Conservation (phyloP, 2,888 invertebrate species). For the Apodemia hepburni region DNA sequence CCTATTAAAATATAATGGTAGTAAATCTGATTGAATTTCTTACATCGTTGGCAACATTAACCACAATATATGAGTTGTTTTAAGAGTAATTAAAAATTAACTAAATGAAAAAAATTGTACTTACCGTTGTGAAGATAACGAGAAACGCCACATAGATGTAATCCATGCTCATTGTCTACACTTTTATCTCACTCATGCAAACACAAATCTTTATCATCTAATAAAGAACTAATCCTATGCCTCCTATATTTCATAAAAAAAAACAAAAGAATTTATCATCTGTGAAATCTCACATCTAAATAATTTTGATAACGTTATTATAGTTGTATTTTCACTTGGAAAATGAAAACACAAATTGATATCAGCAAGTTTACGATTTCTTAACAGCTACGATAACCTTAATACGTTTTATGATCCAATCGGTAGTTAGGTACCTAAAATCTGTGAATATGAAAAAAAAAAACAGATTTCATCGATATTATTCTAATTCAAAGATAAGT, state of each 20-base stretch:
- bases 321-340: conserved; percentile 31
- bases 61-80: no score
- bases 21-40: no score
- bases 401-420: conserved; percentile 29
- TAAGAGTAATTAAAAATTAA: neutral
- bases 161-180: conserved; percentile 45
- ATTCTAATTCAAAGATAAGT: neutral
- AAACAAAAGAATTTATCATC: conserved; percentile 24
- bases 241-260: neutral
- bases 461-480: neutral
- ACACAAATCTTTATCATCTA: conserved; percentile 57
- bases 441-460: neutral
- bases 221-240: conserved; percentile 50
- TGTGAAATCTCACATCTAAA: conserved; percentile 27
- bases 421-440: conserved; percentile 26
- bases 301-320: neutral
- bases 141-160: conserved; percentile 36
- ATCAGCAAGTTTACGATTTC: conserved; percentile 28
- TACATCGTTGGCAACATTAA: no score
- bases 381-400: conserved; percentile 30
- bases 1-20: no score
- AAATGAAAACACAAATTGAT: conserved; percentile 26
- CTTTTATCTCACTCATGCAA: conserved; percentile 52
- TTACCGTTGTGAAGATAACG: conserved; percentile 48
- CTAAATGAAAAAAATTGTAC: conserved; percentile 35